Evolutionary conservation across 2,113 vertebrate species (phyloP).

Genomic region (rat (Rattus norvegicus)): GRCr8 NC_086020.1:174462501-174463000

Average conservation of each 20-base stretch:
- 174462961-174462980: background rate
- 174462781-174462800: background rate
- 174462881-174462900: background rate
- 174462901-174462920: background rate
- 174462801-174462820: background rate
- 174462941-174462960: background rate
- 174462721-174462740: background rate
- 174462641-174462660: background rate
- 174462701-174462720: slow-evolving; percentile 13
- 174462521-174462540: slow-evolving; percentile 45
- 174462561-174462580: slow-evolving; percentile 40
- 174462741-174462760: background rate
- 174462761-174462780: background rate
- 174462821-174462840: background rate
- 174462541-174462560: background rate
- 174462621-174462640: background rate
- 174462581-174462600: background rate
- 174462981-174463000: background rate
- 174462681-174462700: background rate
- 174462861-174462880: background rate
- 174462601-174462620: slow-evolving; percentile 28
- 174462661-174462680: background rate
- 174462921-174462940: background rate
- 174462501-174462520: background rate
- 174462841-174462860: background rate